Evolutionary conservation across 2,888 invertebrate genomes (phyloP).

Genomic region (Sycophila texana): DNA sequence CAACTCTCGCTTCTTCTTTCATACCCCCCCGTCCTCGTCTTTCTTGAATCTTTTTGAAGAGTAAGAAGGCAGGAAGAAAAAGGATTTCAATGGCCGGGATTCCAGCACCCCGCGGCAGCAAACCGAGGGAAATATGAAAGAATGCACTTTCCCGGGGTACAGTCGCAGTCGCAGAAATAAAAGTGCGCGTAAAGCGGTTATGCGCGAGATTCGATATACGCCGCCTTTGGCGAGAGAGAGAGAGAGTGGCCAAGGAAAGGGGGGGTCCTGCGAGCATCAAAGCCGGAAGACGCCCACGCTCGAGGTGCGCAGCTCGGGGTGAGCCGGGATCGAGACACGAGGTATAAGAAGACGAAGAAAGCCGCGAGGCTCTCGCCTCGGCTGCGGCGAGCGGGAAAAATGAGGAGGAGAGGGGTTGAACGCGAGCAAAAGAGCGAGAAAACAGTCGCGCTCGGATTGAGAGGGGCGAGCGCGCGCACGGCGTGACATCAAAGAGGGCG

Average conservation of each 20-base stretch:
- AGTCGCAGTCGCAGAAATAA: background rate
- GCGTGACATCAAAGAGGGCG: slow-evolving; percentile 72
- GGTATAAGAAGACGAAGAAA: background rate
- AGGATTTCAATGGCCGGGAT: too few relatives aligned
- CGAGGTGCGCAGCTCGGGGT: background rate
- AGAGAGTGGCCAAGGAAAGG: background rate
- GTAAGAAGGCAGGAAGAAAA: too few relatives aligned
- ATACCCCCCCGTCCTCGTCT: too few relatives aligned
- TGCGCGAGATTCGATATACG: too few relatives aligned
- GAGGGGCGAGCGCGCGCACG: slow-evolving; percentile 51
- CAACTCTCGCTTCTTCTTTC: too few relatives aligned
- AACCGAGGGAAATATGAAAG: too few relatives aligned
- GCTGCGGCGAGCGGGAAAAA: background rate
- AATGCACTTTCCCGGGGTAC: too few relatives aligned
- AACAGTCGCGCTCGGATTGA: slow-evolving; percentile 7
- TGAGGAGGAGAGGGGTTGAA: slow-evolving; percentile 52
- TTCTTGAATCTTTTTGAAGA: too few relatives aligned
- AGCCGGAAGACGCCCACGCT: too few relatives aligned
- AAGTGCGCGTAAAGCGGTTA: background rate
- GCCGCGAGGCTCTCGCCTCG: background rate
- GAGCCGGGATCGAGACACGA: too few relatives aligned
- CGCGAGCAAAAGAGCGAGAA: background rate
- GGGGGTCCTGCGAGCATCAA: background rate
- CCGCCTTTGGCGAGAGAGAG: background rate
- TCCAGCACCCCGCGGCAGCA: too few relatives aligned